Base-by-base conservation (phyloP, 2,888 invertebrate species). In the Rambutsinella grinnellia region DNA sequence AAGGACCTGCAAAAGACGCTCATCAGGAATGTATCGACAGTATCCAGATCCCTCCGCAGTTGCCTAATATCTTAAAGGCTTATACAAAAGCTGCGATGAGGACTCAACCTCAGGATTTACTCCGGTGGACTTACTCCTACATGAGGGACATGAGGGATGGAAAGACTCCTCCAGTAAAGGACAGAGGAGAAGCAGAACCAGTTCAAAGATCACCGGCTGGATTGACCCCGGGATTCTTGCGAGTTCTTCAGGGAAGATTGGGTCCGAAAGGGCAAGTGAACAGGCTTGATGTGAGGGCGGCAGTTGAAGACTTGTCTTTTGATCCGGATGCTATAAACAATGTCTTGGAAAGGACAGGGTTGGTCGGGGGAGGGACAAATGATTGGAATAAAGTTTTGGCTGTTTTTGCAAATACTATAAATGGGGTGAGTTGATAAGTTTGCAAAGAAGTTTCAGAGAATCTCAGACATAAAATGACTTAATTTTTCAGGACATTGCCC, bases 351-450 rank as follows among this genome's bases (percentile, higher is more conserved):
- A 24, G 51, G 23, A 62, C 68, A 3, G 68, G 63, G n/a, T 26
- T 75, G n/a, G 61, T 58, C 56, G 51, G 71, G 53, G 53, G 75
- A 5, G 60, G 65, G n/a, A 44, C 17, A 0, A 62, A 79, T 51
- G 77, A 76, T 44, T 82, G 82, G 82, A 71, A 67, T 27, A 62
- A 68, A 23, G 70, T 82, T 13, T 28, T 80, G 3, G 80, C 69
- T 8, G 62, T 80, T 24, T 78, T 78, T 49, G 79, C 80, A 19
- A 76, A 74, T 24, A 80, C 78, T 17, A 67, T 75, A 17, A 74
- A 61, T 19, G 74, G 70, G n/a, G 78, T 80, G 62, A 63, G 53
- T 57, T 27, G 24, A 57, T 61, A 26, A n/a, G n/a, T n/a, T n/a
- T n/a, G n/a, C n/a, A n/a, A n/a, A n/a, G n/a, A n/a, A n/a, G n/a